Percentiles rank a stretch among this genome's conserved stretches.
Conservation (phyloP, 2,888 invertebrate species). For the Empis stercorea region DNA sequence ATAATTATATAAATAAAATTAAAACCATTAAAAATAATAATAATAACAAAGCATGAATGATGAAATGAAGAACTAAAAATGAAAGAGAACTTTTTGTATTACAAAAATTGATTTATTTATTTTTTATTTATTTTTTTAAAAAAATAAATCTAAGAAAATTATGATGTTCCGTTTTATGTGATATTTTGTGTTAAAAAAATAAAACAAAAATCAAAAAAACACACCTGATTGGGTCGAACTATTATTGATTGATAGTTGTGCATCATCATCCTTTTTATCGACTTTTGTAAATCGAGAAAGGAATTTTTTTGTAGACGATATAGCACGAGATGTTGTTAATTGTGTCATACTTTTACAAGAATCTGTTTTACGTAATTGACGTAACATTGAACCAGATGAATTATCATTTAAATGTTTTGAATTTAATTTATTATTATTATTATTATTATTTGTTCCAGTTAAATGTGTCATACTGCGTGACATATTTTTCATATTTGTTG, state of each 20-base stretch:
- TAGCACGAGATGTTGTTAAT: constrained; percentile 22
- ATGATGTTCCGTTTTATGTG: no score
- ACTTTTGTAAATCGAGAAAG: constrained; percentile 5
- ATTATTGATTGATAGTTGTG: constrained; percentile 11
- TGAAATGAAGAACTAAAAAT: no score
- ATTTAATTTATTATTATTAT: constrained; percentile 8
- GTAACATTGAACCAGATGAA: constrained; percentile 16
- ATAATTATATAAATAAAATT: no score
- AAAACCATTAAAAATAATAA: no score
- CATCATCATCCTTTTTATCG: constrained; percentile 5
- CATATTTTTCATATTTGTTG: constrained; percentile 34
- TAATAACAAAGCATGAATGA: no score
- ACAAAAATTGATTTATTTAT: no score
- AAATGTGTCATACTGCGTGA: constrained; percentile 63
- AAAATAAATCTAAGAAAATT: no score
- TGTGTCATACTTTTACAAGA: constrained; percentile 41
- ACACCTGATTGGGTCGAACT: constrained; percentile 13
- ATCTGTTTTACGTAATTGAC: constrained; percentile 31
- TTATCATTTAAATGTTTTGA: neutral
- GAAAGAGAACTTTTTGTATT: no score
- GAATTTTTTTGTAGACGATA: constrained; percentile 6
- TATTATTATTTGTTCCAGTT: constrained; percentile 23
- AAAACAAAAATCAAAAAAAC: constrained; percentile 10
- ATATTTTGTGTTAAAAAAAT: no score
- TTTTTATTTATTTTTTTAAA: no score